Evolutionary conservation across 1,140 invertebrate species (phyloP).

Genomic region (Diprion similis): DNA sequence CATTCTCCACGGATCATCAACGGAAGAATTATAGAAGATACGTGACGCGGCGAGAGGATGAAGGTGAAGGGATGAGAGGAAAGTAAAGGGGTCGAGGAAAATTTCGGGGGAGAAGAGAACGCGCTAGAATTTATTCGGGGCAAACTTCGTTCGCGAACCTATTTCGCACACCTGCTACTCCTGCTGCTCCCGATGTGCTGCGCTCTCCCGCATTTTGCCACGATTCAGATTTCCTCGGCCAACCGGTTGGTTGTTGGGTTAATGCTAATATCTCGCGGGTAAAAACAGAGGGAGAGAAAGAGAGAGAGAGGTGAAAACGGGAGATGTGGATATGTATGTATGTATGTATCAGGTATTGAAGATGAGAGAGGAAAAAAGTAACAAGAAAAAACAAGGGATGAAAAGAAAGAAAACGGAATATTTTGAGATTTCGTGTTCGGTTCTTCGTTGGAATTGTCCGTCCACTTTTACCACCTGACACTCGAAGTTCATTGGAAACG

Average conservation of each 20-base stretch:
- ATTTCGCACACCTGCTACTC: constrained; percentile 1
- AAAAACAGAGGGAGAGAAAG: background rate
- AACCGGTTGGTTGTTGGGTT: background rate
- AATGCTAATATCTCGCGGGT: background rate
- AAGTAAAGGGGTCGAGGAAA: background rate
- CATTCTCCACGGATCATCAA: background rate
- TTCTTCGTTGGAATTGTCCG: no score
- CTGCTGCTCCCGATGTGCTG: background rate
- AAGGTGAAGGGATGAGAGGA: no score
- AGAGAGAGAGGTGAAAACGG: background rate
- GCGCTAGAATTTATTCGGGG: background rate
- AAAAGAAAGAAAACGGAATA: no score
- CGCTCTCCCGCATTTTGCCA: background rate
- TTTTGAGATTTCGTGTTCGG: no score
- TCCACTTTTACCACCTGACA: no score
- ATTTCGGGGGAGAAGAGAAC: background rate
- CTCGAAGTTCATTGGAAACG: no score
- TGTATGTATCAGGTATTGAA: background rate
- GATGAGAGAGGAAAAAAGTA: background rate
- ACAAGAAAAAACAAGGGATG: no score
- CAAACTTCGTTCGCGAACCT: constrained; percentile 1
- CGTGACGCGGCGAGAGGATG: background rate
- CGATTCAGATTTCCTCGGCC: background rate
- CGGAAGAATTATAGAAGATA: constrained; percentile 3
- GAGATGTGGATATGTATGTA: constrained; percentile 3